Evolutionary conservation across 2,113 vertebrate genomes (phyloP), one percentile per base, ranked within the genome.

Genomic region (Ceyx margarethae): DNA sequence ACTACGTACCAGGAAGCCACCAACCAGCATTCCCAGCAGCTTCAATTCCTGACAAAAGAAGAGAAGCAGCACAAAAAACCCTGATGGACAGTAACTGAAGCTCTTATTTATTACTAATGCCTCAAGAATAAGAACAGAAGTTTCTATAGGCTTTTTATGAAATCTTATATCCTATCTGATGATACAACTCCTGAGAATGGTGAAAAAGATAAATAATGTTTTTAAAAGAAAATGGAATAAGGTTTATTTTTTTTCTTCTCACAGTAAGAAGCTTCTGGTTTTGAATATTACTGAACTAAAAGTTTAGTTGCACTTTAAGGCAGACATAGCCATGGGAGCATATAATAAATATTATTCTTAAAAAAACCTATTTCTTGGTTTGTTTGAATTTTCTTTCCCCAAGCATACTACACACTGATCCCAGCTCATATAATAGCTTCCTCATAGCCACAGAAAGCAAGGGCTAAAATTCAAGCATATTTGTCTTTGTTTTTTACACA

Each of bases 171-270:
- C 19, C 19, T 29, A 35, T 65, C 11, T 50, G 33, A 61, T 61
- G 7, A 86, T 15, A n/a, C 9, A 50, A 4, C 6, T 50, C 23
- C 28, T 19, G 19, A 66, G 33, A 81, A 50, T 3, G 56, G 16
- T 16, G 31, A 26, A 35, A 79, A 21, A 53, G 16, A 35, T 0
- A 43, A 11, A 53, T 31, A 74, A 0, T 37, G 19, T 26, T 86
- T 86, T 81, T 29, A 53, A 69, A 71, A 7, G 22, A 51, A 66
- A 75, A 50, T 20, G 0, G 67, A 67, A 67, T 35, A 84, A 45
- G 9, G 10, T 42, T 28, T 15, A 37, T 28, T 28, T 23, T 68
- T 31, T 35, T 37, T 28, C 13, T 18, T 7, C 6, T 5, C 19
- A 60, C 66, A 62, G 11, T 43, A 45, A 7, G 6, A 79, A 76